phyloP scores from a whole-genome alignment of 1,140 invertebrate species.

The Bombus sibiricus region DNA sequence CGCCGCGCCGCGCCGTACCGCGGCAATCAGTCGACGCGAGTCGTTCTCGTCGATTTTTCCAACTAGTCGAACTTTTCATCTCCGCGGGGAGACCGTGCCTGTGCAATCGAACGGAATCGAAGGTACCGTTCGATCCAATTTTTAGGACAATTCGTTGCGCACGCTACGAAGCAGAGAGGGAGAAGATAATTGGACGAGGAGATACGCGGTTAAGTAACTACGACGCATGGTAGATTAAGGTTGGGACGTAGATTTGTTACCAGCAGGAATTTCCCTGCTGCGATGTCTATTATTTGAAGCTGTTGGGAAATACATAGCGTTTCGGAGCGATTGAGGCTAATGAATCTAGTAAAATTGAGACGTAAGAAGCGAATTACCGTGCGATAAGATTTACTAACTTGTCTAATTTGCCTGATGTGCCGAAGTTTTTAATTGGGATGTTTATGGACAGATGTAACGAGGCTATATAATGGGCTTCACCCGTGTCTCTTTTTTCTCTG shows the following conservation, averaged over 20 bases:
- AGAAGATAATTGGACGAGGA: neutral
- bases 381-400: constrained; percentile 4
- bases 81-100: neutral
- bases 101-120: constrained; percentile 26
- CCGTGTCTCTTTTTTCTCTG: neutral
- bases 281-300: constrained; percentile 17
- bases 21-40: constrained; percentile 18
- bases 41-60: constrained; percentile 11
- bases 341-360: constrained; percentile 5
- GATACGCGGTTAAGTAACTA: constrained; percentile 13
- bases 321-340: constrained; percentile 1
- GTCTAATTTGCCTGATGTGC: neutral
- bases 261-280: constrained; percentile 2
- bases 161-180: too few species aligned
- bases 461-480: neutral
- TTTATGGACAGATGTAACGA: neutral
- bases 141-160: constrained; percentile 15
- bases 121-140: constrained; percentile 35
- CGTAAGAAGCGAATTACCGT: neutral
- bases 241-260: constrained; percentile 20
- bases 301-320: constrained; percentile 6
- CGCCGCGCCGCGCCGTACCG: too few species aligned
- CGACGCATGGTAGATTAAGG: constrained; percentile 2
- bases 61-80: neutral
- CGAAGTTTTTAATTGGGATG: neutral